A percentile compares a stretch with the other conserved stretches of the same genome.
Evolutionary conservation across 1,140 invertebrate genomes (phyloP).

Genomic region (Agrilus planipennis): DNA sequence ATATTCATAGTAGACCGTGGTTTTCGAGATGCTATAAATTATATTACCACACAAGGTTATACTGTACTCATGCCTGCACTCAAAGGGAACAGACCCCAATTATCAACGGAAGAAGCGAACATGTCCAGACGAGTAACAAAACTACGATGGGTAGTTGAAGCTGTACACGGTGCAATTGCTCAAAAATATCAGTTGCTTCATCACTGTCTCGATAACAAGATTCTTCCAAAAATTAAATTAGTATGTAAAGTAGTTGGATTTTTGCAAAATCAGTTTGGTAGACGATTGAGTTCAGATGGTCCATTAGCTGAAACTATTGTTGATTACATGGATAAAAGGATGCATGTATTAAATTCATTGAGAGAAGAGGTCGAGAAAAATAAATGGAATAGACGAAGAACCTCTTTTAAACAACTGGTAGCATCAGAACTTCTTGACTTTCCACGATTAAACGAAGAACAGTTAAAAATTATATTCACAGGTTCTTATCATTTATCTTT

Average conservation of each 20-base stretch:
- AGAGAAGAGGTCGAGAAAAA: no score
- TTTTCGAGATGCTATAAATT: slow-evolving; percentile 19
- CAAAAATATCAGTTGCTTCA: slow-evolving; percentile 22
- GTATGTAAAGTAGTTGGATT: background rate
- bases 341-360: no score
- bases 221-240: slow-evolving; percentile 10
- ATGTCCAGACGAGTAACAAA: slow-evolving; percentile 27
- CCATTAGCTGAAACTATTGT: no score
- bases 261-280: background rate
- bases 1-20: slow-evolving; percentile 25
- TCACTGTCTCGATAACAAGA: slow-evolving; percentile 22
- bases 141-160: slow-evolving; percentile 31
- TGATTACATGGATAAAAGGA: no score
- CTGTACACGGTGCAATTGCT: slow-evolving; percentile 25
- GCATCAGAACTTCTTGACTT: no score
- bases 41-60: slow-evolving; percentile 13
- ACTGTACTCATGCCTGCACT: slow-evolving; percentile 25
- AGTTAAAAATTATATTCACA: no score
- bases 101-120: slow-evolving; percentile 28
- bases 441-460: no score
- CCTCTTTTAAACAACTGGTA: no score
- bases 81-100: slow-evolving; percentile 23
- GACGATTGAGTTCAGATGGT: no score
- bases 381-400: no score
- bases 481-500: no score